Evolutionary conservation across 1,140 invertebrate genomes (phyloP), one percentile per base, ranked within the genome.

Genomic region (Trichomalopsis sarcophagae): DNA sequence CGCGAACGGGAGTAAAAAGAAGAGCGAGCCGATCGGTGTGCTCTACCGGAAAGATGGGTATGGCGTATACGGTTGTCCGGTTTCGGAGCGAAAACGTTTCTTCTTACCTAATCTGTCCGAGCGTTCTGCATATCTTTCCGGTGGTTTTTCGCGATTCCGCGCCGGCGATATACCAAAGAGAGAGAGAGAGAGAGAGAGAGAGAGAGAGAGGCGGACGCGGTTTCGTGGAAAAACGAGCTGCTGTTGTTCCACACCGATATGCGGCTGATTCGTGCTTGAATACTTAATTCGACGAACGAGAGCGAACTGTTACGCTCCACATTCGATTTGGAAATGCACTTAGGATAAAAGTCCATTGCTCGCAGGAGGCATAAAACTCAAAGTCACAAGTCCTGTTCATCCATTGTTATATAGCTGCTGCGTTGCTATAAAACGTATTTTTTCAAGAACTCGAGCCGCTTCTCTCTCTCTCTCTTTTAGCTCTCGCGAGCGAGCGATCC

Each of bases 11-110:
- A 62, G 55, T 55, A 14, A 55, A 55, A 55, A 55, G 4, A 62
- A 55, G 17, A 55, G 14, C 27, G 7, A 75, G 17, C 2, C 11
- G 17, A 75, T n/a, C 36, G 17, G 33, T 44, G 17, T 44, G 73
- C 73, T 36, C 21, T 36, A 75, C 14, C 73, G 73, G 36, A 75
- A 75, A 75, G 73, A 44, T 75, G 33, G 21, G 68, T 30, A 68
- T 44, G 9, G 40, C 40, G 40, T 44, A 44, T 7, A 27, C 27
- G 6, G 10, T 44, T 9, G 30, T 80, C 78, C 50, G 47, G 55
- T 80, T 36, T 36, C 50, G 30, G 47, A 23, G 62, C 27, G 30
- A 71, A 71, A 71, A 71, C 27, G 2, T 71, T 71, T 30, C 68
- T 30, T 71, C 30, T 27, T 71, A 33, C 68, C 68, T 33, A 33